These are phyloP conservation scores for Patagioenas fasciata DNA, from an alignment of 2,113 vertebrate genomes.

Conservation along the genomic window DNA sequence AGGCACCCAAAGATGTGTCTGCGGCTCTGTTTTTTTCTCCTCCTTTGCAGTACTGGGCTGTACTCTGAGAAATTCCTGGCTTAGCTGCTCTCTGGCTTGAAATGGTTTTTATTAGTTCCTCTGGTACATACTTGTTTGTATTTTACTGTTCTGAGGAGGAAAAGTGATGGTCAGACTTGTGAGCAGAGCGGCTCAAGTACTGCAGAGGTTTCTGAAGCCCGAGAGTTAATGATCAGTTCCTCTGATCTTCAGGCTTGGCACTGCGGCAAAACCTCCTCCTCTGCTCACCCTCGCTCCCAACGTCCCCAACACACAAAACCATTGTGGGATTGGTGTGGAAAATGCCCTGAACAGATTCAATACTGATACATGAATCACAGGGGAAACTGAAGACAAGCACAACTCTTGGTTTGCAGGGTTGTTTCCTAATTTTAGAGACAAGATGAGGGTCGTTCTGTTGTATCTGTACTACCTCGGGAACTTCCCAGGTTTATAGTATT, in stretches of 20 bases:
- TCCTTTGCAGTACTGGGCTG: neutral
- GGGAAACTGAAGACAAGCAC: neutral
- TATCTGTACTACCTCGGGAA: neutral
- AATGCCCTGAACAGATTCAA: neutral
- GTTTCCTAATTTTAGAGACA: neutral
- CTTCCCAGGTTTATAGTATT: neutral
- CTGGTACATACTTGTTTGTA: neutral
- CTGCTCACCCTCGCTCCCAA: neutral
- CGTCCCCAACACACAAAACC: too few relatives aligned
- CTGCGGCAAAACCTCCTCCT: rapidly evolving
- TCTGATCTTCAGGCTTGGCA: neutral
- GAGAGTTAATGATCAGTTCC: neutral
- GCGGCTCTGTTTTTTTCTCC: neutral
- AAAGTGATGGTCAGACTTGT: neutral
- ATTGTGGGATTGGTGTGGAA: neutral
- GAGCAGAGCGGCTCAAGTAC: neutral
- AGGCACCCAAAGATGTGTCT: neutral
- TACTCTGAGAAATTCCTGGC: neutral
- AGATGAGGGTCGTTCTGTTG: neutral
- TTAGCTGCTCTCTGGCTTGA: neutral
- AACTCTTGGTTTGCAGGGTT: neutral
- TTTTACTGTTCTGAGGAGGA: neutral
- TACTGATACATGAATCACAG: neutral
- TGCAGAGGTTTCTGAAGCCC: neutral
- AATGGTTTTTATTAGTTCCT: neutral